These are phyloP conservation scores for Caradrina kadenii DNA, from an alignment of 2,888 invertebrate genomes.

Conservation along the genomic window DNA sequence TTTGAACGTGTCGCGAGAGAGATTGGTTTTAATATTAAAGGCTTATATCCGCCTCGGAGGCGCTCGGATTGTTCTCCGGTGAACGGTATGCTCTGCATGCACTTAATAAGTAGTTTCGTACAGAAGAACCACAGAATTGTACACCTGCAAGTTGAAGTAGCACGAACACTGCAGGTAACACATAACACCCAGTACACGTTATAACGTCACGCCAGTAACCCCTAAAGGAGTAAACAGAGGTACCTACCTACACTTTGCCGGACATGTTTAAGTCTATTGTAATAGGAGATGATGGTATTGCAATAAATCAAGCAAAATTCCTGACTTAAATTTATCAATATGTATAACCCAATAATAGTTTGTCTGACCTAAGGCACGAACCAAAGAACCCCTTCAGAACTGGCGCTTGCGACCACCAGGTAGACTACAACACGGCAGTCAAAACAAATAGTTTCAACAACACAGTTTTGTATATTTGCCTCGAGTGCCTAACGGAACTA, in stretches of 20 bases:
- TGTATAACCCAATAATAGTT: background rate
- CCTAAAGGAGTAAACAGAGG: too few species aligned
- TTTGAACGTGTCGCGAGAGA: conserved; percentile 61
- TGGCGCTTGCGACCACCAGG: background rate
- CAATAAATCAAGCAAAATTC: too few species aligned
- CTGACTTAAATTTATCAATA: too few species aligned
- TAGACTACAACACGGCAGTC: background rate
- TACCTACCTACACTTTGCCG: too few species aligned
- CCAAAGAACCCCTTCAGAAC: background rate
- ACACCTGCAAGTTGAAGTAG: background rate
- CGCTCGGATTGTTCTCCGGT: conserved; percentile 49
- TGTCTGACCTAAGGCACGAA: background rate
- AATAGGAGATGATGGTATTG: too few species aligned
- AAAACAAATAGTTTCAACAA: background rate
- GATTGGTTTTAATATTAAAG: conserved; percentile 76
- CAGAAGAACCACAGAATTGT: conserved; percentile 9
- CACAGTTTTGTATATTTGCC: conserved; percentile 3
- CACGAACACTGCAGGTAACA: too few species aligned
- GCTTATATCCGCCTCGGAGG: conserved; percentile 69
- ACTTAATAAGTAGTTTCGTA: background rate
- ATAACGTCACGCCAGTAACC: too few species aligned
- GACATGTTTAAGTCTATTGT: too few species aligned
- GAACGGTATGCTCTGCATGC: conserved; percentile 37
- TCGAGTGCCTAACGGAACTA: conserved; percentile 9
- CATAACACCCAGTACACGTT: too few species aligned